A percentile compares a stretch with the other conserved stretches of the same genome.
These are phyloP conservation scores for Silvanus unidentatus DNA, from an alignment of 2,888 invertebrate genomes.

Conservation along the genomic window DNA sequence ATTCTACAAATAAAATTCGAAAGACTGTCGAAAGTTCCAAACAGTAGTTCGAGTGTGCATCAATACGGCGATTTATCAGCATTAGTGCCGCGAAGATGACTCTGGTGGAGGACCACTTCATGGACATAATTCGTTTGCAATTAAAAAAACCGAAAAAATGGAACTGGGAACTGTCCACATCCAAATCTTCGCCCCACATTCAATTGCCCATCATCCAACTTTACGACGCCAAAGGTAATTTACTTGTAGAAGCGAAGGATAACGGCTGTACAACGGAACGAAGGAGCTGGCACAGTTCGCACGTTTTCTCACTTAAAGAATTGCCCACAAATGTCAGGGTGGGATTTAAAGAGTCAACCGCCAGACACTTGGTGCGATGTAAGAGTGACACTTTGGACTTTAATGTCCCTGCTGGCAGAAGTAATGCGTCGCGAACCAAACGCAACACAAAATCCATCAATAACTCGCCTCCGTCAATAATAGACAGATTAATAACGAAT, in stretches of 20 bases:
- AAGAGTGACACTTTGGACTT: conserved; percentile 25
- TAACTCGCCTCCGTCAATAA: not conserved
- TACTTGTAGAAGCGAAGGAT: conserved; percentile 57
- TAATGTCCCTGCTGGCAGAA: conserved; percentile 2
- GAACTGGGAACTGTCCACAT: conserved; percentile 60
- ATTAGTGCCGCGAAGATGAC: too few relatives aligned
- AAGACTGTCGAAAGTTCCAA: too few relatives aligned
- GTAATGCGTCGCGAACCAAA: conserved; percentile 9
- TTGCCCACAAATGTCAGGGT: conserved; percentile 16
- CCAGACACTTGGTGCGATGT: conserved; percentile 22
- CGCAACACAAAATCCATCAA: conserved; percentile 4
- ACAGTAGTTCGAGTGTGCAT: too few relatives aligned
- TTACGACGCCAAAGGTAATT: conserved; percentile 57
- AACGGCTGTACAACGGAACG: conserved; percentile 47
- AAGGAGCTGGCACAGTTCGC: conserved; percentile 38
- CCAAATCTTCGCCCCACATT: conserved; percentile 57
- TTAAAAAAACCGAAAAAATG: conserved; percentile 56
- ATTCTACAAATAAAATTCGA: too few relatives aligned
- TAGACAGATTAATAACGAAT: not conserved
- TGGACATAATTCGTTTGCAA: conserved; percentile 56
- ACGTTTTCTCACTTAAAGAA: conserved; percentile 8
- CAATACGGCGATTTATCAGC: too few relatives aligned
- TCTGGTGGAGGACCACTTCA: conserved; percentile 18
- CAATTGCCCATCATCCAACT: conserved; percentile 58
- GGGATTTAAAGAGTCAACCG: conserved; percentile 13